Percentiles rank a stretch among this genome's conserved stretches.
These are phyloP conservation scores for Onychostoma macrolepis DNA, from an alignment of 2,113 vertebrate genomes.

Conservation along the genomic window DNA sequence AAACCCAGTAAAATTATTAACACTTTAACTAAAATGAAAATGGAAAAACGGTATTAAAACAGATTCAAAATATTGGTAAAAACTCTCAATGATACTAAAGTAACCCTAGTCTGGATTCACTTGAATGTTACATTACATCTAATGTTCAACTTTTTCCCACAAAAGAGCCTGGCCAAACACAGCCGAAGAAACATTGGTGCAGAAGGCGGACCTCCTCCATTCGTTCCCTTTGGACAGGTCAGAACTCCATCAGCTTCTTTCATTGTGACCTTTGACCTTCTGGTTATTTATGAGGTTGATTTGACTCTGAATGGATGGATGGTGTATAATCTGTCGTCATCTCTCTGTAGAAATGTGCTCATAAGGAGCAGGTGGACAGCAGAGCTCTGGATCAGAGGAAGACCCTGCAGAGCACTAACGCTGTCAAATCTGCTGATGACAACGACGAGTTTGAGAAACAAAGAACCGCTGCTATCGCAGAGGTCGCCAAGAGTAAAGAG, in stretches of 20 bases:
- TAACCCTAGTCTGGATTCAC: not conserved
- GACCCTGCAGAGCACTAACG: constrained; percentile 83
- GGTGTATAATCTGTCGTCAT: not conserved
- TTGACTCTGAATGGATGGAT: no score
- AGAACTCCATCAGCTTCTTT: constrained; percentile 15
- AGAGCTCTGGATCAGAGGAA: constrained; percentile 91
- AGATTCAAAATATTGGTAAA: no score
- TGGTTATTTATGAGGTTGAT: not conserved
- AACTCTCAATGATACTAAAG: not conserved
- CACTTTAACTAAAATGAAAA: not conserved
- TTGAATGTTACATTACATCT: not conserved
- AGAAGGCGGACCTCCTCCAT: constrained; percentile 97
- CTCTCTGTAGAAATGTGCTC: constrained; percentile 81
- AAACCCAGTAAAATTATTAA: not conserved
- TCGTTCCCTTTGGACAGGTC: constrained; percentile 97
- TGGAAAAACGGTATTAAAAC: not conserved
- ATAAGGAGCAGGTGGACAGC: constrained; percentile 85
- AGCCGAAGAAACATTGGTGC: constrained; percentile 93
- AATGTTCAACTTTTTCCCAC: not conserved
- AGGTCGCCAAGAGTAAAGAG: constrained; percentile 97
- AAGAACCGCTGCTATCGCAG: constrained; percentile 93
- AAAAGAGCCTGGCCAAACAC: constrained; percentile 94
- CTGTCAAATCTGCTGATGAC: constrained; percentile 80
- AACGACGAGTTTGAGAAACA: constrained; percentile 98
- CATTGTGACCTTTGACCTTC: not conserved